Conservation (phyloP, 2,888 invertebrate species). For the Parapristionchus giblindavisi region DNA sequence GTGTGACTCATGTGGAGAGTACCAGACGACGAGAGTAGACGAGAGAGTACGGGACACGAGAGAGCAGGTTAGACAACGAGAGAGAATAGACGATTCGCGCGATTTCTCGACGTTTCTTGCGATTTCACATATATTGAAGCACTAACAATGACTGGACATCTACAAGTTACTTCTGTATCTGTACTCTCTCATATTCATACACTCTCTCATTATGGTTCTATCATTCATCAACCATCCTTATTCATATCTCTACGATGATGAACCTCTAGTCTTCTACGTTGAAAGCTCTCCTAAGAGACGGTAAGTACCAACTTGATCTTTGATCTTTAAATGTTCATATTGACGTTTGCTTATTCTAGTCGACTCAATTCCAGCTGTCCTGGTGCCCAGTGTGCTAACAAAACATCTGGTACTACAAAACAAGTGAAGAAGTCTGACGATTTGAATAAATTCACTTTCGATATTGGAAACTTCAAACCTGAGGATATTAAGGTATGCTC, state of each 20-base stretch:
- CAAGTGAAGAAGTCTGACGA: background rate
- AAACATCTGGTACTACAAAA: background rate
- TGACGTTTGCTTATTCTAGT: background rate
- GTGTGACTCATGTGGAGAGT: background rate
- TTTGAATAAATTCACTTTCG: conserved; percentile 5
- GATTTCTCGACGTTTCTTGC: conserved; percentile 27
- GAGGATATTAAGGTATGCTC: conserved; percentile 36
- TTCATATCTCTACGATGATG: background rate
- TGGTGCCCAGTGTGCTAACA: background rate
- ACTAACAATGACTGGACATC: background rate
- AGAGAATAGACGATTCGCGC: conserved; percentile 28
- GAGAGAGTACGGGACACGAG: conserved; percentile 10
- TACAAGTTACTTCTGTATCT: background rate
- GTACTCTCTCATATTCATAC: background rate
- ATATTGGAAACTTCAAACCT: conserved; percentile 36
- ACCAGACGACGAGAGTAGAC: background rate
- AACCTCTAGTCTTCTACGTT: conserved; percentile 16
- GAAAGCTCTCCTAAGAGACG: conserved; percentile 18
- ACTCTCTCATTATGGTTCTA: conserved; percentile 4
- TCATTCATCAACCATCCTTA: conserved; percentile 25
- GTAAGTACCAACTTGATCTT: background rate
- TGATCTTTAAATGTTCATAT: background rate
- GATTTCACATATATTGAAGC: background rate
- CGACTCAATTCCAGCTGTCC: conserved; percentile 7
- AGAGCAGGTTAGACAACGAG: conserved; percentile 18